These are phyloP conservation scores for Drosophila longiperda DNA, from an alignment of 2,888 invertebrate species.

Conservation along the genomic window DNA sequence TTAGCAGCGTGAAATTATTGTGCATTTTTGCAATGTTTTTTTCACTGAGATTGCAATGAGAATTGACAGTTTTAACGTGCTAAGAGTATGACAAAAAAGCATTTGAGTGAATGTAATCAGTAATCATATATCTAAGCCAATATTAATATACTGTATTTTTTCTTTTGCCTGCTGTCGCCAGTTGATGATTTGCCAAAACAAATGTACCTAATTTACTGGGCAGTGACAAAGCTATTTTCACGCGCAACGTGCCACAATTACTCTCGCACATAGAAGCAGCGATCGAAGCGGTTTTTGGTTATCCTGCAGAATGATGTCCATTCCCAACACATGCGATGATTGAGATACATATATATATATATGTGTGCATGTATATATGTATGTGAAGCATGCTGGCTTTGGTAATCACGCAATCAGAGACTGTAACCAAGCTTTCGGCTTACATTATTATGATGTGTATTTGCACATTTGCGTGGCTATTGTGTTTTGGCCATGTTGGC, in stretches of 20 bases:
- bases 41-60: too few relatives aligned
- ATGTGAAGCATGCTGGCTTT: neutral
- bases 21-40: too few relatives aligned
- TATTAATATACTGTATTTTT: slow-evolving; percentile 26
- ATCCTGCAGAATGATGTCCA: slow-evolving; percentile 8
- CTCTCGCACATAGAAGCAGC: slow-evolving; percentile 34
- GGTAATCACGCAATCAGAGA: slow-evolving; percentile 35
- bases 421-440: slow-evolving; percentile 10
- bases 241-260: slow-evolving; percentile 71
- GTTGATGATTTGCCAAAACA: slow-evolving; percentile 13
- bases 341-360: neutral
- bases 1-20: neutral
- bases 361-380: neutral
- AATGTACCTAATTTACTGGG: slow-evolving; percentile 35
- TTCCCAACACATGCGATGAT: slow-evolving; percentile 37
- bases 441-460: slow-evolving; percentile 60
- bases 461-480: slow-evolving; percentile 32
- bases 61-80: too few relatives aligned
- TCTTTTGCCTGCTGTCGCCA: slow-evolving; percentile 11
- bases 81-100: neutral
- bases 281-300: slow-evolving; percentile 5
- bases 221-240: slow-evolving; percentile 61
- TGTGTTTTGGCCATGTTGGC: slow-evolving; percentile 25
- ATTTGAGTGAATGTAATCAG: neutral
- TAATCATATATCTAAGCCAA: neutral